Conservation (phyloP, 2,888 invertebrate genomes). For the Punctoribates punctum region DNA sequence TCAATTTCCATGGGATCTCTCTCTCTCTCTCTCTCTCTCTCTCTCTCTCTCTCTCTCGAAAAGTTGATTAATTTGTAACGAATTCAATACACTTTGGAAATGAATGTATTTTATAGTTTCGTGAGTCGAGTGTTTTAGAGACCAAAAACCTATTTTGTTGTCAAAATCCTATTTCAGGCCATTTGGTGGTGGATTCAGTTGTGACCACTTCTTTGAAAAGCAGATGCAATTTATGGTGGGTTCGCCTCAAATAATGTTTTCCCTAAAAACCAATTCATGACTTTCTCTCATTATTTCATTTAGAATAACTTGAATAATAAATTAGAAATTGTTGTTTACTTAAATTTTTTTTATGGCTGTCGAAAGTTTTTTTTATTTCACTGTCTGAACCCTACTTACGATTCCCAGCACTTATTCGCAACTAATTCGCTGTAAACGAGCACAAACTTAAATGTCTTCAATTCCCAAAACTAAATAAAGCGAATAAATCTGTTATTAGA, state of each 20-base stretch:
- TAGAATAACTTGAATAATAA: background rate
- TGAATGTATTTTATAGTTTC: background rate
- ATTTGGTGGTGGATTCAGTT: background rate
- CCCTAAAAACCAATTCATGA: background rate
- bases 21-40: background rate
- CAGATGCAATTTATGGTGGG: background rate
- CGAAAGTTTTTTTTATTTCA: background rate
- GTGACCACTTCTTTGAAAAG: background rate
- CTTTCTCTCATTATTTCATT: conserved; percentile 4
- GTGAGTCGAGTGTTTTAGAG: background rate
- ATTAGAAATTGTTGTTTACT: conserved; percentile 4
- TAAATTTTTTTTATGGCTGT: background rate
- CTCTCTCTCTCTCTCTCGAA: background rate
- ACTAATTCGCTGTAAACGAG: conserved; percentile 7
- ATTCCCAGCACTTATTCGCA: background rate
- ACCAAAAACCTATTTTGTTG: background rate
- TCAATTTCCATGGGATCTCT: background rate
- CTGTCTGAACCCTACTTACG: background rate
- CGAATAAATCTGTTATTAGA: background rate
- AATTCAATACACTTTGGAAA: background rate
- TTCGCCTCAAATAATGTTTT: background rate
- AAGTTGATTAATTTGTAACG: background rate
- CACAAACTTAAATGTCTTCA: no score
- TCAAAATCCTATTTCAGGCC: background rate
- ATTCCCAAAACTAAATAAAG: background rate